A percentile compares a stretch with the other conserved stretches of the same genome.
phyloP scores from a whole-genome alignment of 1,140 invertebrate genomes.

The Paralvinella palmiformis region DNA sequence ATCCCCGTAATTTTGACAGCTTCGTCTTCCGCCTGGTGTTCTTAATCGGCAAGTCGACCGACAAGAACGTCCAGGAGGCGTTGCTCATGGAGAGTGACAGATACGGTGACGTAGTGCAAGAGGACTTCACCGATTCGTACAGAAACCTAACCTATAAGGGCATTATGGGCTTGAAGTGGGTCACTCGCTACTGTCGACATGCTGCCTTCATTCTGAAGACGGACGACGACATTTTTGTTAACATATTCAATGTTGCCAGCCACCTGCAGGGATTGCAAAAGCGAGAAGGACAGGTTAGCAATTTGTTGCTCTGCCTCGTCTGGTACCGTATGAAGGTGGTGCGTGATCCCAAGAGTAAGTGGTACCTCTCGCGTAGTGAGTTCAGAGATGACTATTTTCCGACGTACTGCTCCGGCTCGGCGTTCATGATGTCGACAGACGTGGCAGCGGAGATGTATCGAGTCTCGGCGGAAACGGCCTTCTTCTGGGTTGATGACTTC shows the following conservation, averaged over 20 bases:
- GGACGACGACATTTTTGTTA: slow-evolving; percentile 55
- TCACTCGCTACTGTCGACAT: slow-evolving; percentile 59
- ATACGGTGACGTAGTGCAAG: slow-evolving; percentile 67
- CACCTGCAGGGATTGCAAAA: slow-evolving; percentile 18
- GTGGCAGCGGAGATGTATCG: slow-evolving; percentile 39
- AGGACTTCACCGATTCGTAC: slow-evolving; percentile 70
- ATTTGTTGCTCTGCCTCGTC: slow-evolving; percentile 36
- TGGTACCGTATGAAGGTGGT: slow-evolving; percentile 39
- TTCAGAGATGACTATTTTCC: slow-evolving; percentile 47
- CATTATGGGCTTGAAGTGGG: slow-evolving; percentile 75
- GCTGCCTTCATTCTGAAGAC: slow-evolving; percentile 55
- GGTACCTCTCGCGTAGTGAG: slow-evolving; percentile 46
- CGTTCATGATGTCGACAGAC: slow-evolving; percentile 47
- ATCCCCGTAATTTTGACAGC: slow-evolving; percentile 22
- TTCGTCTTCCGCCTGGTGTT: slow-evolving; percentile 55
- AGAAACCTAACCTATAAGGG: slow-evolving; percentile 80
- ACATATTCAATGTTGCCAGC: slow-evolving; percentile 28
- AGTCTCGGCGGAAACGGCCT: slow-evolving; percentile 33
- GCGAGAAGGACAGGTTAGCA: neutral
- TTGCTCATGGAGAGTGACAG: slow-evolving; percentile 58
- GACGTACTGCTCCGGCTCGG: slow-evolving; percentile 51
- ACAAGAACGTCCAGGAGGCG: slow-evolving; percentile 44
- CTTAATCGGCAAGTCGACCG: slow-evolving; percentile 57
- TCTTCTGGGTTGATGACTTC: slow-evolving; percentile 51
- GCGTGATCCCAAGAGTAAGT: slow-evolving; percentile 47